Conservation (phyloP, 1,140 invertebrate genomes). For the Bombus confusus region DNA sequence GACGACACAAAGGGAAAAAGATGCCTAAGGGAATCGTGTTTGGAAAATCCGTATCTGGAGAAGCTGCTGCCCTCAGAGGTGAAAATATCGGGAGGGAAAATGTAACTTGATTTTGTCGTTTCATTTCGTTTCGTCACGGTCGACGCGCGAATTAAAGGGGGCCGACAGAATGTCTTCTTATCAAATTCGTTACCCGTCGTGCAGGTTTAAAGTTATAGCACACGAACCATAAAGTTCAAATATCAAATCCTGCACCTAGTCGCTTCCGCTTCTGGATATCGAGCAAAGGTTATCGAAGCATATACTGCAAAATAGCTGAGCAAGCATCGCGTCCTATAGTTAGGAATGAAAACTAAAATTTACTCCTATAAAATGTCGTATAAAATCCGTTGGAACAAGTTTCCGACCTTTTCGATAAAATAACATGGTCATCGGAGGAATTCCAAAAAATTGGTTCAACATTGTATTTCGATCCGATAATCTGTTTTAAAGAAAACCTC, state of each 20-base stretch:
- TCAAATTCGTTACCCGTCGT: neutral
- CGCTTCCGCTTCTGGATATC: neutral
- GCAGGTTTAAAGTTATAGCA: neutral
- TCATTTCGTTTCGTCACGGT: neutral
- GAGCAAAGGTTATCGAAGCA: neutral
- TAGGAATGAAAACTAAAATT: slow-evolving; percentile 19
- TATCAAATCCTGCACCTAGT: slow-evolving; percentile 4
- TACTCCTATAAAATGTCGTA: neutral
- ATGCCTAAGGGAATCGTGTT: neutral
- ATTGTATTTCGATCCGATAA: neutral
- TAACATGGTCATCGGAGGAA: neutral
- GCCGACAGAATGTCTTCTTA: neutral
- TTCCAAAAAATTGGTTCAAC: neutral
- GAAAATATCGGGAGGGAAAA: neutral
- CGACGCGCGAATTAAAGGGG: neutral
- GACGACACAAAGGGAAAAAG: neutral
- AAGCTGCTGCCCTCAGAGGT: neutral
- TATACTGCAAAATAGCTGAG: slow-evolving; percentile 21
- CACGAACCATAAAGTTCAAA: slow-evolving; percentile 16
- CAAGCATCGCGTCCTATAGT: neutral
- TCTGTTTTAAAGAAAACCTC: neutral
- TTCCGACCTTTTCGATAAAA: neutral
- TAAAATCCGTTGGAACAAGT: neutral
- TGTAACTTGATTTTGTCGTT: neutral
- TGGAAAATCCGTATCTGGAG: neutral